Percentiles rank a stretch among this genome's conserved stretches.
phyloP scores from a whole-genome alignment of 2,113 vertebrate genomes.

The Urocitellus parryii region DNA sequence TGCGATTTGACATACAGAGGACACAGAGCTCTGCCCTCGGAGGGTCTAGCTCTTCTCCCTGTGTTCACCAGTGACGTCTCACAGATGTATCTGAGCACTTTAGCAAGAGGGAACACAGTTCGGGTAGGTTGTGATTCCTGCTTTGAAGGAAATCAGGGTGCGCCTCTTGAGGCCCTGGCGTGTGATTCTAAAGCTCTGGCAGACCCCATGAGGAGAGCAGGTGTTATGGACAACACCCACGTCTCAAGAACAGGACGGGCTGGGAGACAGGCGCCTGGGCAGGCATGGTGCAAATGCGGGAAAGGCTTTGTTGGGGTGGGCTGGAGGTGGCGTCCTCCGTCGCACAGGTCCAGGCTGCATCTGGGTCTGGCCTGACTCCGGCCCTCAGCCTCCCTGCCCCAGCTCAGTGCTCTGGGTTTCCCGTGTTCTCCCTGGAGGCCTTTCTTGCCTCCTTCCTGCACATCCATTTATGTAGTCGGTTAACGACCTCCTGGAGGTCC shows the following conservation, averaged over 20 bases:
- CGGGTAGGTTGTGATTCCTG: not conserved
- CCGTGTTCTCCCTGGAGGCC: too few species aligned
- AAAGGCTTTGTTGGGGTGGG: too few species aligned
- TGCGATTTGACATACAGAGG: rapidly evolving
- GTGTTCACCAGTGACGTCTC: rapidly evolving
- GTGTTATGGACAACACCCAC: too few species aligned
- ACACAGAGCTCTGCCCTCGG: not conserved
- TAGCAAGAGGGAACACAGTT: not conserved
- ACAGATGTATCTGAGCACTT: not conserved
- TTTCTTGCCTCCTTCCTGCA: not conserved
- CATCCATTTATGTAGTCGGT: too few species aligned
- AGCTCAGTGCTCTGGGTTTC: not conserved
- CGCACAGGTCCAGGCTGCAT: too few species aligned
- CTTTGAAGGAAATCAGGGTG: not conserved
- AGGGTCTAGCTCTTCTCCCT: rapidly evolving
- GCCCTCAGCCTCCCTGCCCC: not conserved
- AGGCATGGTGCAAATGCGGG: not conserved
- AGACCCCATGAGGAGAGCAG: not conserved
- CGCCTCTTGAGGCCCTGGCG: not conserved
- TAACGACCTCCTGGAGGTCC: not conserved
- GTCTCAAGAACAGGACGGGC: too few species aligned
- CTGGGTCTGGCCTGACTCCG: not conserved
- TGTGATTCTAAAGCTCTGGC: not conserved
- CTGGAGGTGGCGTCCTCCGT: rapidly evolving
- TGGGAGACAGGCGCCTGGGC: too few species aligned